Conservation (phyloP, 2,797 vertebrate species). For the Eutrigla gurnardus region DNA sequence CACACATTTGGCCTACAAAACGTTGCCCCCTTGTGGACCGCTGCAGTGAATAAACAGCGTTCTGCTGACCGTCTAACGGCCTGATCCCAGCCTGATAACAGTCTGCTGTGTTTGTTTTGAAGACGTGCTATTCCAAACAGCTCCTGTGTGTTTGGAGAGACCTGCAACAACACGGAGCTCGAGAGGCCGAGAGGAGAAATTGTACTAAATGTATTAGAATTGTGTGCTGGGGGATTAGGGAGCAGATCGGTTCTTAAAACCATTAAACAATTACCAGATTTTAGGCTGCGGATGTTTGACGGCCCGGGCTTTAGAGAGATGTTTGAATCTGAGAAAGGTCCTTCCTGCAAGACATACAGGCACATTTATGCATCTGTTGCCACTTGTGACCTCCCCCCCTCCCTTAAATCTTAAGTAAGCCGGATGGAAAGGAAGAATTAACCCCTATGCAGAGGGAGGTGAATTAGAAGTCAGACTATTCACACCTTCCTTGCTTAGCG, state of each 20-base stretch:
- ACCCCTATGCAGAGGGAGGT: constrained; percentile 73
- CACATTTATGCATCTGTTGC: constrained; percentile 62
- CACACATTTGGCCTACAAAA: constrained; percentile 51
- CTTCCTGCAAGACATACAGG: constrained; percentile 19
- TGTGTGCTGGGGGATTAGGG: neutral
- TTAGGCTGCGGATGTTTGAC: constrained; percentile 11
- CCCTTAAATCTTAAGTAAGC: constrained; percentile 62
- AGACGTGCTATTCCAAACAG: constrained; percentile 58
- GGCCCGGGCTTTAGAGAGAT: constrained; percentile 8
- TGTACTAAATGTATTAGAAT: neutral
- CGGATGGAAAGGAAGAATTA: constrained; percentile 76
- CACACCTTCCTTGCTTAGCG: constrained; percentile 66
- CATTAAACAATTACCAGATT: constrained; percentile 29
- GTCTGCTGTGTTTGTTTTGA: constrained; percentile 56
- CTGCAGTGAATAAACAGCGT: constrained; percentile 38
- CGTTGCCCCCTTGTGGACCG: constrained; percentile 82
- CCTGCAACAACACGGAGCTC: constrained; percentile 20
- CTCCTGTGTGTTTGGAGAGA: constrained; percentile 32
- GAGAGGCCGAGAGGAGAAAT: constrained; percentile 1
- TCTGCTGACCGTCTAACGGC: constrained; percentile 15
- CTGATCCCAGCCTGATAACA: constrained; percentile 63
- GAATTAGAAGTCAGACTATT: constrained; percentile 80
- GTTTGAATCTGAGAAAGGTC: constrained; percentile 15
- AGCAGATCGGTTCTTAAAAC: neutral
- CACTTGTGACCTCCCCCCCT: constrained; percentile 43